Evolutionary conservation across 2,113 vertebrate genomes (phyloP).

Genomic region (Platichthys stellatus): DNA sequence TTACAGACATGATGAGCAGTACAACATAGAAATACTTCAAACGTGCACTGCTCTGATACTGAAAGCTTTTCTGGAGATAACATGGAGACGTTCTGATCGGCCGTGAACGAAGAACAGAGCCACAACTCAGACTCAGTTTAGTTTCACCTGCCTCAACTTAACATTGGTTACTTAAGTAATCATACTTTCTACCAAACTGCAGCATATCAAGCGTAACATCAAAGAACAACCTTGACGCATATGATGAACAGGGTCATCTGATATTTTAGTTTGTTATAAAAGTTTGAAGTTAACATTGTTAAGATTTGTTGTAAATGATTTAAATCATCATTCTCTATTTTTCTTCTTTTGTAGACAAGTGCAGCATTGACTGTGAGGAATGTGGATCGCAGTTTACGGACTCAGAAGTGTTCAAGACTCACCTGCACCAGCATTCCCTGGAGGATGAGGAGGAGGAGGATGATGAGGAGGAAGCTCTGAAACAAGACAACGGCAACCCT

Average conservation of each 20-base stretch:
- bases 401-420: slow-evolving; percentile 38
- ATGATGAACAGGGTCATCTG: background rate
- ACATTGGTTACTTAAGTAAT: background rate
- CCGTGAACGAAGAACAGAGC: slow-evolving; percentile 32
- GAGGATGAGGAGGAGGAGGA: slow-evolving; percentile 36
- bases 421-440: slow-evolving; percentile 65
- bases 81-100: background rate
- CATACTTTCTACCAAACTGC: background rate
- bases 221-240: background rate
- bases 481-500: background rate
- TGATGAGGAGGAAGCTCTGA: background rate
- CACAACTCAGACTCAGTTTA: slow-evolving; percentile 21
- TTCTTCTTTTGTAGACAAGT: slow-evolving; percentile 44
- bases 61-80: background rate
- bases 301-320: background rate
- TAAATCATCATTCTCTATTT: slow-evolving; percentile 6
- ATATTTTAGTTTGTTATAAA: background rate
- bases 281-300: background rate
- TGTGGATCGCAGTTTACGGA: slow-evolving; percentile 65
- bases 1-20: background rate
- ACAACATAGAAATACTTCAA: background rate
- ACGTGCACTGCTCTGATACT: background rate
- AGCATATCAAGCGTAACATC: background rate
- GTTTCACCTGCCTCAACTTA: slow-evolving; percentile 23
- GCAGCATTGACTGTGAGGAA: slow-evolving; percentile 53